These are phyloP conservation scores for Campoletis sonorensis DNA, from an alignment of 1,140 invertebrate species.

Conservation along the genomic window DNA sequence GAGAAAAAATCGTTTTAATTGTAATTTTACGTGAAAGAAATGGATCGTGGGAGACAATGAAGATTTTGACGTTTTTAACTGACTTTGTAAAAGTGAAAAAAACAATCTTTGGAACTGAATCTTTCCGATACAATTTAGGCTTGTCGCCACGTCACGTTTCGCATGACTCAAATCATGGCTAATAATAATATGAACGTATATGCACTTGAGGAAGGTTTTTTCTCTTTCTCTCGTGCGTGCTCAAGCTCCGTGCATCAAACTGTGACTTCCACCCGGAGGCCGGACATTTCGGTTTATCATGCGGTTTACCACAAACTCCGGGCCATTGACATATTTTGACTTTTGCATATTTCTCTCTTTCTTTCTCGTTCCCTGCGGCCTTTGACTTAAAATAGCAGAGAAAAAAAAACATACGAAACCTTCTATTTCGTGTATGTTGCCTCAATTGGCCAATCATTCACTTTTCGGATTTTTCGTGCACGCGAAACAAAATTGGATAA, in stretches of 20 bases:
- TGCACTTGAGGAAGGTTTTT: background rate
- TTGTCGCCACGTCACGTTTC: slow-evolving; percentile 72
- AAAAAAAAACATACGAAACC: background rate
- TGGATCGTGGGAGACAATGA: no score
- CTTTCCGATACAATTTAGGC: no score
- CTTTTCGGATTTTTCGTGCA: slow-evolving; percentile 35
- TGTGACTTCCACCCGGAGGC: slow-evolving; percentile 23
- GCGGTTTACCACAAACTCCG: slow-evolving; percentile 70
- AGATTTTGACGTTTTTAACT: no score
- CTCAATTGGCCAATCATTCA: slow-evolving; percentile 29
- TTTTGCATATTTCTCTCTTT: slow-evolving; percentile 43
- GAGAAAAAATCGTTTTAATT: no score
- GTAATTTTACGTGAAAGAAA: no score
- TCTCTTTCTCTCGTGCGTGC: slow-evolving; percentile 35
- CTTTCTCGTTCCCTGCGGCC: background rate
- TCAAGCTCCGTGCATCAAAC: slow-evolving; percentile 15
- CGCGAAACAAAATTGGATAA: slow-evolving; percentile 21
- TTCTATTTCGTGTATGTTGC: background rate
- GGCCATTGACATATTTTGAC: slow-evolving; percentile 75
- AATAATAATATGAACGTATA: slow-evolving; percentile 32
- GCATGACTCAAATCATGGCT: slow-evolving; percentile 65
- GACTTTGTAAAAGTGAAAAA: no score
- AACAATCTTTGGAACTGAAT: no score
- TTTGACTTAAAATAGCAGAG: background rate
- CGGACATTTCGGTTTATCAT: slow-evolving; percentile 49